Evolutionary conservation across 1,140 invertebrate genomes (phyloP).

Genomic region (Phocides pigmalion): DNA sequence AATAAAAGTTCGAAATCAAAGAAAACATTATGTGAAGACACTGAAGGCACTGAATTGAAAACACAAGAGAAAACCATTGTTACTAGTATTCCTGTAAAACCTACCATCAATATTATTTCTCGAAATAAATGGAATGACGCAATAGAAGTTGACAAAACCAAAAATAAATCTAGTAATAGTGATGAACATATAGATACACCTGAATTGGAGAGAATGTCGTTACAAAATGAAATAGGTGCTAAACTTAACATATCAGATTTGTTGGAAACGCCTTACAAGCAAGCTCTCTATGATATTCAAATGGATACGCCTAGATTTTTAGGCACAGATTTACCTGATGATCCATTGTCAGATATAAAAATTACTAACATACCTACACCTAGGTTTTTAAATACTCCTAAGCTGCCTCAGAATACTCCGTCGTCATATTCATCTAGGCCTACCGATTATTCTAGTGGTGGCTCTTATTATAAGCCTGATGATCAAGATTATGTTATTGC

Average conservation of each 20-base stretch:
- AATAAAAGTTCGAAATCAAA: slow-evolving; percentile 37
- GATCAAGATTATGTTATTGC: slow-evolving; percentile 69
- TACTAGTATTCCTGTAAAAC: slow-evolving; percentile 41
- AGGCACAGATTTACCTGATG: slow-evolving; percentile 64
- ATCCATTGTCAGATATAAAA: slow-evolving; percentile 77
- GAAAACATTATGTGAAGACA: slow-evolving; percentile 34
- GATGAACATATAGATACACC: slow-evolving; percentile 61
- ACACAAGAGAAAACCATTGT: slow-evolving; percentile 2
- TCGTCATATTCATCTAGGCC: slow-evolving; percentile 70
- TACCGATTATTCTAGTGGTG: slow-evolving; percentile 79
- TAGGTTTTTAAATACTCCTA: slow-evolving; percentile 68
- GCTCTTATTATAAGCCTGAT: slow-evolving; percentile 78
- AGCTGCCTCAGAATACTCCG: slow-evolving; percentile 59
- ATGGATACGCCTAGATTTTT: slow-evolving; percentile 77
- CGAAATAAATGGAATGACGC: slow-evolving; percentile 34
- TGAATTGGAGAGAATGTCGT: slow-evolving; percentile 61
- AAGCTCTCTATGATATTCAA: slow-evolving; percentile 76
- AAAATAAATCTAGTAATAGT: slow-evolving; percentile 49
- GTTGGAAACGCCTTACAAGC: slow-evolving; percentile 76
- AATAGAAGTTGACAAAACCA: slow-evolving; percentile 41
- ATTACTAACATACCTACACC: slow-evolving; percentile 77
- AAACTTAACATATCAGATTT: slow-evolving; percentile 75
- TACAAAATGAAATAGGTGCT: slow-evolving; percentile 70
- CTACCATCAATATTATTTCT: slow-evolving; percentile 60
- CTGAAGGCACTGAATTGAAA: background rate